phyloP scores from a whole-genome alignment of 2,113 vertebrate genomes.

The Pantherophis guttatus region DNA sequence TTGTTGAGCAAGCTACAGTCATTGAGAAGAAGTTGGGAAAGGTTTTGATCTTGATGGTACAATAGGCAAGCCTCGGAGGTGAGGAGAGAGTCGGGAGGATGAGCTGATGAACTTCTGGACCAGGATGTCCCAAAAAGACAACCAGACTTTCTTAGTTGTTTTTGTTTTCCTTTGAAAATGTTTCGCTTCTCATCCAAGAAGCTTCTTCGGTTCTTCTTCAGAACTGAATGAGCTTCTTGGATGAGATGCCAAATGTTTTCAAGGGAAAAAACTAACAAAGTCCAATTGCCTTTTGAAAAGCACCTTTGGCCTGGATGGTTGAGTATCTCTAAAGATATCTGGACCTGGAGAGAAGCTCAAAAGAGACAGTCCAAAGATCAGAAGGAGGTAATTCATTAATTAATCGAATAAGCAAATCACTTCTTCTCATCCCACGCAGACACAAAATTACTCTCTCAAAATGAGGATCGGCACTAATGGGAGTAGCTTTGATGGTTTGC shows the following conservation, averaged over 20 bases:
- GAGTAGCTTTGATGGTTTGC: background rate
- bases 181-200: background rate
- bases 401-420: background rate
- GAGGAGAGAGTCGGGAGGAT: background rate
- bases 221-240: background rate
- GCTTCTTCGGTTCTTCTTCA: background rate
- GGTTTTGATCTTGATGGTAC: background rate
- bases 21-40: background rate
- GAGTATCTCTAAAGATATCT: background rate
- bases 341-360: background rate
- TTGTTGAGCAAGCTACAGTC: background rate
- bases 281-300: background rate
- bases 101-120: background rate
- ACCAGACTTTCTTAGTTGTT: too few species aligned
- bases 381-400: background rate
- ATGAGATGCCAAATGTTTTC: background rate
- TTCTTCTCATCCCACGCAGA: background rate
- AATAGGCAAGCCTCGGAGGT: rapidly evolving
- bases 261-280: background rate
- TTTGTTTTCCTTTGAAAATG: background rate
- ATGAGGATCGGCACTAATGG: background rate
- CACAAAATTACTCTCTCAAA: background rate
- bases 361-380: background rate
- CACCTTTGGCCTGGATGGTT: background rate
- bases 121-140: background rate